Evolutionary conservation across 2,113 vertebrate genomes (phyloP).

Genomic region (Alouatta palliata): DNA sequence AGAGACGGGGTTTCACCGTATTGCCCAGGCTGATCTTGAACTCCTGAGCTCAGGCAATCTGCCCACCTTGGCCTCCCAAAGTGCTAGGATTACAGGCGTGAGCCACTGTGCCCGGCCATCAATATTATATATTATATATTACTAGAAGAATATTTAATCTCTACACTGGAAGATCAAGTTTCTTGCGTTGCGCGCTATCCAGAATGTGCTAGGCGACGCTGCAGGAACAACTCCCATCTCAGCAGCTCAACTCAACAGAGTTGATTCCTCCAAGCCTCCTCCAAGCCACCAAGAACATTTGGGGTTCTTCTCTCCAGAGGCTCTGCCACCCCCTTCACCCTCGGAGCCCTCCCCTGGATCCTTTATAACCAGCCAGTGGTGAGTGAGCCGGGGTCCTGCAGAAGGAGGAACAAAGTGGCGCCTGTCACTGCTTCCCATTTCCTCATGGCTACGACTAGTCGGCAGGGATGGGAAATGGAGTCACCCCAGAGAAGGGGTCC

Average conservation of each 20-base stretch:
- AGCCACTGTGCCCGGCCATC: no score
- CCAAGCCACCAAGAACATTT: not conserved
- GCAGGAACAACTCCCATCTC: not conserved
- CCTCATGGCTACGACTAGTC: not conserved
- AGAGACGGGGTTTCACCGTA: no score
- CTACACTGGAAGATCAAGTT: not conserved
- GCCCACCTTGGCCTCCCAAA: no score
- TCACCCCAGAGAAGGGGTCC: not conserved
- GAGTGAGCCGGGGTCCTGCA: not conserved
- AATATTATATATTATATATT: no score
- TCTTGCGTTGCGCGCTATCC: rapidly evolving
- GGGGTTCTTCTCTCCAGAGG: not conserved
- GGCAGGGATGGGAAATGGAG: not conserved
- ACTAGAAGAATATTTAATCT: no score
- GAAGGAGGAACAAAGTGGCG: not conserved
- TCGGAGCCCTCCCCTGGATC: not conserved
- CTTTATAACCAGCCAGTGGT: not conserved
- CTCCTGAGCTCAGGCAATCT: no score
- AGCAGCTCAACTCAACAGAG: rapidly evolving
- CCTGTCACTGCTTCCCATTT: not conserved
- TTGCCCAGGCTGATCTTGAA: no score
- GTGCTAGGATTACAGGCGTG: no score
- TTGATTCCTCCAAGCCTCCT: not conserved
- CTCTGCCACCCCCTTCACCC: not conserved
- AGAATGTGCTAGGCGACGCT: not conserved